phyloP scores from a whole-genome alignment of 2,113 vertebrate species.

The Telmatochromis brachygnathus region DNA sequence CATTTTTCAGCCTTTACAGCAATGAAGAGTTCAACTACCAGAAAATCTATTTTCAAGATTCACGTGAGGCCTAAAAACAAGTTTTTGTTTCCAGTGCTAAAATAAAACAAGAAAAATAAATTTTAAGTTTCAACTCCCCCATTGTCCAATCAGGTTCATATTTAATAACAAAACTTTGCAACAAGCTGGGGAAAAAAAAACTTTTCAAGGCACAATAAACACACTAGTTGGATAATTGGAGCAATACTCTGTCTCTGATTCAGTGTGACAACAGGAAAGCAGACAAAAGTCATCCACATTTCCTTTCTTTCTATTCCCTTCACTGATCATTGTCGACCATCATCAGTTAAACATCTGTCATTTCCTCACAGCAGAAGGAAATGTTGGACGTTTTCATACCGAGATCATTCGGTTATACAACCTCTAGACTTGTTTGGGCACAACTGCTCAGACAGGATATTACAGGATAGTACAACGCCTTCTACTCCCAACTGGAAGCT shows the following conservation, averaged over 20 bases:
- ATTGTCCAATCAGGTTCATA: conserved; percentile 2
- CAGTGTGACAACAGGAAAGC: not conserved
- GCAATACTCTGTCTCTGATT: not conserved
- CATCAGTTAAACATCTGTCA: conserved; percentile 42
- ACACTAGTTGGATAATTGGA: not conserved
- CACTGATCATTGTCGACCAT: not conserved
- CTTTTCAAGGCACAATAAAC: not conserved
- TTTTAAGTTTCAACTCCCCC: not conserved
- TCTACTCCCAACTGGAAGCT: not conserved
- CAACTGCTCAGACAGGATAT: conserved; percentile 25
- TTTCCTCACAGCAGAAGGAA: not conserved
- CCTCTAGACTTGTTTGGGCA: conserved; percentile 18
- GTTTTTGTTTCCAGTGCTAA: not conserved
- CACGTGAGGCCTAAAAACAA: not conserved
- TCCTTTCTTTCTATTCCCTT: conserved; percentile 1
- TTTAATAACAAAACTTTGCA: conserved; percentile 28
- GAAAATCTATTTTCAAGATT: not conserved
- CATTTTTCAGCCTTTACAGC: not conserved
- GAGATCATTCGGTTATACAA: not conserved
- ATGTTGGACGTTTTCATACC: not conserved
- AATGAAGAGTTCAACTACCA: not conserved
- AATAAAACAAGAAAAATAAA: not conserved
- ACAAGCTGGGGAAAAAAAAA: not conserved
- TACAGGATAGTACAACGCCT: conserved; percentile 5
- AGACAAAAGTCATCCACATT: not conserved